A percentile compares a stretch with the other conserved stretches of the same genome.
These are phyloP conservation scores for Macheiramphus alcinus DNA, from an alignment of 2,113 vertebrate species.

Conservation along the genomic window DNA sequence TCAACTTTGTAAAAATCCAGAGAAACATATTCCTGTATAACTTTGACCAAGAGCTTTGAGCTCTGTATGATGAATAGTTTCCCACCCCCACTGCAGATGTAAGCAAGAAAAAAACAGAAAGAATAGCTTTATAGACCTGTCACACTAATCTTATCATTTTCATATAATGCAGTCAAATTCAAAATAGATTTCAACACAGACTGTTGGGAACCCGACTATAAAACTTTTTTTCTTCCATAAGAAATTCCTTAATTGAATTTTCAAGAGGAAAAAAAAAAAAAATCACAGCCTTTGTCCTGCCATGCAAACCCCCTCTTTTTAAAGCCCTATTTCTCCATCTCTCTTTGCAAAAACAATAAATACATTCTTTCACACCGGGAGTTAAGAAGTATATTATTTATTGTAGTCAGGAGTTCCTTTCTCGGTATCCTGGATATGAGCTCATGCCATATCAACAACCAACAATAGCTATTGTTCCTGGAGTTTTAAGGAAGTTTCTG, in stretches of 20 bases:
- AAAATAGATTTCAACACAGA: constrained; percentile 23
- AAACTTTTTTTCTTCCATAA: neutral
- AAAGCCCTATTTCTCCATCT: neutral
- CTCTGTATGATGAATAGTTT: neutral
- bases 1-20: constrained; percentile 4
- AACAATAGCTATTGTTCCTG: constrained; percentile 84
- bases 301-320: neutral
- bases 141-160: constrained; percentile 23
- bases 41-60: constrained; percentile 21
- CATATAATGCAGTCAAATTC: neutral
- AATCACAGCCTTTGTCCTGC: neutral
- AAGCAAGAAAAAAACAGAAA: neutral
- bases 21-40: neutral
- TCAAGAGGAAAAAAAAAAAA: neutral
- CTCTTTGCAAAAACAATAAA: constrained; percentile 28
- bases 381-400: constrained; percentile 76
- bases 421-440: constrained; percentile 76
- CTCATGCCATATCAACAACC: constrained; percentile 70
- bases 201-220: neutral
- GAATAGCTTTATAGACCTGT: neutral
- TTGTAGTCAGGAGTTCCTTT: constrained; percentile 56
- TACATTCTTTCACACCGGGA: constrained; percentile 38
- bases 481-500: constrained; percentile 76
- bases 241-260: neutral
- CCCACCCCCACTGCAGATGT: neutral